Evolutionary conservation across 2,797 vertebrate species (phyloP).

Genomic region (Rhynchonycteris naso): DNA sequence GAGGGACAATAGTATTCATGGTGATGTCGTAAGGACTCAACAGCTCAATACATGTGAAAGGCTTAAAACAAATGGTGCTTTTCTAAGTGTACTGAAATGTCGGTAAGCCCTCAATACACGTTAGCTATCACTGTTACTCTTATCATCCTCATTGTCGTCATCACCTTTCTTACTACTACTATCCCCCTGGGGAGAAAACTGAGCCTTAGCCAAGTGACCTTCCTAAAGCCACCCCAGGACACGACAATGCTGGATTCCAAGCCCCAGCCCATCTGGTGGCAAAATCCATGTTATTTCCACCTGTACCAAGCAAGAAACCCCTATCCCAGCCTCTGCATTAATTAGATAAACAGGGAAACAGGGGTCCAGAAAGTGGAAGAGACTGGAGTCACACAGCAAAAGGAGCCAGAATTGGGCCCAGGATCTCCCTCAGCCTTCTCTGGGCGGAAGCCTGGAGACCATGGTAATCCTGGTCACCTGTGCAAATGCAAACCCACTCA

Average conservation of each 20-base stretch:
- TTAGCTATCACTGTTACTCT: not conserved
- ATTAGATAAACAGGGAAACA: not conserved
- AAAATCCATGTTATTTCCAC: not conserved
- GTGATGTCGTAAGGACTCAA: not conserved
- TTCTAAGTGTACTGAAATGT: not conserved
- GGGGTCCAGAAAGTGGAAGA: not conserved
- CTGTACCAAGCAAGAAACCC: not conserved
- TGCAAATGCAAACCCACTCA: accelerated
- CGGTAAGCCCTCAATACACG: not conserved
- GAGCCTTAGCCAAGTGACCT: not conserved
- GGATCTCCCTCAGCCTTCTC: not conserved
- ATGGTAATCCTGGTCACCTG: not conserved
- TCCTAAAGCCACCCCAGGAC: not conserved
- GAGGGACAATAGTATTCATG: accelerated
- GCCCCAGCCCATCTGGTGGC: not conserved
- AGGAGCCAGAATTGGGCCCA: not conserved
- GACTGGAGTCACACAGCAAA: not conserved
- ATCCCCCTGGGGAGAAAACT: not conserved
- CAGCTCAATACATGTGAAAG: not conserved
- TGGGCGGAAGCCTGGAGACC: not conserved
- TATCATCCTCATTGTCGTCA: not conserved
- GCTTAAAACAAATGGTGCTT: not conserved
- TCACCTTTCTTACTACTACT: not conserved
- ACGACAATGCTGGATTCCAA: not conserved
- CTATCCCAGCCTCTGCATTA: not conserved